phyloP scores from a whole-genome alignment of 1,140 invertebrate genomes.

The Drosophila burlai region DNA sequence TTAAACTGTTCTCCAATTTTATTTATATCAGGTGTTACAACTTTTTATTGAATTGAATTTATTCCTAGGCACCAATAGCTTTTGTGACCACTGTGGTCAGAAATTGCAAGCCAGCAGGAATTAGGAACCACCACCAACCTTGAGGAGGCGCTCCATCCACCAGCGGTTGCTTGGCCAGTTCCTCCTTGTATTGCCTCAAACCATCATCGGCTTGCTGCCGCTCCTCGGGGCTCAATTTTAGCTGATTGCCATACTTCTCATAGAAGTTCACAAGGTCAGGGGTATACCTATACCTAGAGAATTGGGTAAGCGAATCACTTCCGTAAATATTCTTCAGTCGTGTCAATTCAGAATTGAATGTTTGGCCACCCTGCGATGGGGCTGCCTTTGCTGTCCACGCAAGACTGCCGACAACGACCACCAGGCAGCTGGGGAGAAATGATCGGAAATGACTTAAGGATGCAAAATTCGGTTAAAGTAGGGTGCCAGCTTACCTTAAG shows the following conservation, averaged over 20 bases:
- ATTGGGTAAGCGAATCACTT: background rate
- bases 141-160: background rate
- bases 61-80: background rate
- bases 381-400: background rate
- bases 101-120: background rate
- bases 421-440: background rate
- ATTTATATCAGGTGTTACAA: background rate
- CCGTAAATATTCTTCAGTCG: background rate
- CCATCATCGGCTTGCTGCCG: background rate
- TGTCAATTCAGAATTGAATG: background rate
- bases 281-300: background rate
- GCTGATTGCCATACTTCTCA: background rate
- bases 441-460: background rate
- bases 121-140: background rate
- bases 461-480: background rate
- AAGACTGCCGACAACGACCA: background rate
- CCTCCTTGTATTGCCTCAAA: background rate
- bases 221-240: background rate
- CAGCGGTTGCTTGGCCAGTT: background rate
- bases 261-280: background rate
- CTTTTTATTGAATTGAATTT: background rate
- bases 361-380: background rate
- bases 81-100: background rate
- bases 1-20: background rate
- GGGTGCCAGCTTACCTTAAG: background rate